Evolutionary conservation across 2,113 vertebrate genomes (phyloP), one percentile per base, ranked within the genome.

Genomic region (Smithornis capensis): DNA sequence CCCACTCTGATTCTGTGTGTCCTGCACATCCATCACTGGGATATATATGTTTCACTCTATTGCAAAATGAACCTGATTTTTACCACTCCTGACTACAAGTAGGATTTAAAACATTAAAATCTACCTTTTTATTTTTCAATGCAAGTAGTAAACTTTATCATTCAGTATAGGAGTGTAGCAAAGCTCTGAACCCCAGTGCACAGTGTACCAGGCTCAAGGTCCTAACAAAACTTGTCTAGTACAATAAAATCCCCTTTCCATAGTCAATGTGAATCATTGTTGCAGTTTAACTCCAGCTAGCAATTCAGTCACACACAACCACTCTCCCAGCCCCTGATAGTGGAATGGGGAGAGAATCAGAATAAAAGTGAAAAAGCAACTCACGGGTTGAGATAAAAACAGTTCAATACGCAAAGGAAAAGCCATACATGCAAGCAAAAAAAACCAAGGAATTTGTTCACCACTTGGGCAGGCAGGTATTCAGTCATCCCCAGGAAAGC

Each of bases 331-430:
- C 53, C 9, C 22, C 18, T 49, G 8, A 25, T 44, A 27, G 31
- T 28, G 27, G 10, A 18, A 19, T 28, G 12, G 19, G 33, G 27
- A 78, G 57, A 64, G 64, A 37, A 38, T 7, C 23, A 37, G 56
- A 64, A 49, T 28, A 44, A 50, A 57, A 78, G 19, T 18, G 4
- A 44, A 7, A 21, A 64, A 50, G 33, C 3, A 70, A 5, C 8
- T 9, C 15, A 0, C 44, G 10, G 0, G 1, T 25, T 44, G 50
- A 78, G 16, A 50, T 38, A 52, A 37, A 50, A 7, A 12, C 14
- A 12, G 18, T 42, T 42, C 40, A 19, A 37, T 6, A 24, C 9
- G 15, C 13, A 77, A 49, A 69, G 22, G 3, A 42, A 70, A 63
- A 70, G 14, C 31, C 22, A 14, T 23, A 63, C 23, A 6, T 8